A percentile compares a stretch with the other conserved stretches of the same genome.
Evolutionary conservation across 2,797 vertebrate genomes (phyloP).

Genomic region (Takifugu ocellatus): DNA sequence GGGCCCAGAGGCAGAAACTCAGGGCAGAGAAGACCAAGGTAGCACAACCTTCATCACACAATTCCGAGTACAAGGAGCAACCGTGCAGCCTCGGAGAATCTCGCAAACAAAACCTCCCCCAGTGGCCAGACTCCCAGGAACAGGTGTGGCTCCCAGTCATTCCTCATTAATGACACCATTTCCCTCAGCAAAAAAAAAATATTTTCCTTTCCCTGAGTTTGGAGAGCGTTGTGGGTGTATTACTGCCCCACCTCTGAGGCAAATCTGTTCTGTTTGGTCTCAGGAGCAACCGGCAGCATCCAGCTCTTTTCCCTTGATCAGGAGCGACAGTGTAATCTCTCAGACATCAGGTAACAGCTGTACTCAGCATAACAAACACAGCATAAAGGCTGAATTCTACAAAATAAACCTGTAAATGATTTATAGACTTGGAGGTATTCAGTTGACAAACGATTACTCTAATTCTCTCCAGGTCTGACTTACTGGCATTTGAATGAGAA

Average conservation of each 20-base stretch:
- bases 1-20: constrained; percentile 88
- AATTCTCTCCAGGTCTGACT: constrained; percentile 76
- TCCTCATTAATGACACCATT: neutral
- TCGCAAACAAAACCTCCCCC: constrained; percentile 23
- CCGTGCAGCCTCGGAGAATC: constrained; percentile 27
- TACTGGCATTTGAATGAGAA: constrained; percentile 90
- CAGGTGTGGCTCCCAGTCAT: constrained; percentile 43
- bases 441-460: neutral
- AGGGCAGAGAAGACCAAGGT: constrained; percentile 74
- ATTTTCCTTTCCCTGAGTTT: constrained; percentile 3
- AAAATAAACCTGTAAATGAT: too few species aligned
- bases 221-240: constrained; percentile 14
- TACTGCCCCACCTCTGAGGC: constrained; percentile 5
- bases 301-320: constrained; percentile 78
- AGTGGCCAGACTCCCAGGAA: constrained; percentile 53
- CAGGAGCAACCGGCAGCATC: constrained; percentile 70
- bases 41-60: constrained; percentile 31
- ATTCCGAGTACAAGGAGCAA: constrained; percentile 32
- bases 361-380: constrained; percentile 7
- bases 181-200: neutral
- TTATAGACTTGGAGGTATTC: too few species aligned
- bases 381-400: neutral
- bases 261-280: constrained; percentile 53
- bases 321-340: constrained; percentile 81
- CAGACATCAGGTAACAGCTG: constrained; percentile 83